Evolutionary conservation across 1,140 invertebrate species (phyloP).

Genomic region (Drosophila pachea): DNA sequence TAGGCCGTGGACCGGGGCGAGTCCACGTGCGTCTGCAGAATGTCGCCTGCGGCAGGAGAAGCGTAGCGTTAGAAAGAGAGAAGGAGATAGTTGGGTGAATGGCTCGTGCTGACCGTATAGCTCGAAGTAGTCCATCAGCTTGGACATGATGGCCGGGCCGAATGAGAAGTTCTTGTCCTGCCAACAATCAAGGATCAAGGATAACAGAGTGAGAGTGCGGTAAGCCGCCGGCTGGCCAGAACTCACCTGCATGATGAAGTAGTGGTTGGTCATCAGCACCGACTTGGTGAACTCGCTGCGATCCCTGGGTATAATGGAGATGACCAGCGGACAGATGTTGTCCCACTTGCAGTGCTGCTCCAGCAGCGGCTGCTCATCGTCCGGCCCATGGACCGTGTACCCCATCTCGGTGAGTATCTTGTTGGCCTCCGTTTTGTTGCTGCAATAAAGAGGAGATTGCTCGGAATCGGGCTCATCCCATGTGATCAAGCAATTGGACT

Average conservation of each 20-base stretch:
- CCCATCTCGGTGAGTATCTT: conserved; percentile 58
- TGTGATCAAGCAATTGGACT: conserved; percentile 26
- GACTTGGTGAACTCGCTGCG: conserved; percentile 72
- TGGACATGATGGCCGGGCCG: conserved; percentile 85
- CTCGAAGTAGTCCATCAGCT: conserved; percentile 82
- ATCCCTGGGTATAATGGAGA: conserved; percentile 82
- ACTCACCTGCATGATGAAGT: conserved; percentile 81
- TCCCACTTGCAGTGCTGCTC: conserved; percentile 83
- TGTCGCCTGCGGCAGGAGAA: conserved; percentile 80
- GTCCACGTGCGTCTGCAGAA: conserved; percentile 86
- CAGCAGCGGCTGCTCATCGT: conserved; percentile 73
- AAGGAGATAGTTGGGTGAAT: too few species aligned
- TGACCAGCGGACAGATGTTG: conserved; percentile 85
- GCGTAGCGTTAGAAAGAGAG: background rate
- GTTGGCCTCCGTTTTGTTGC: conserved; percentile 63
- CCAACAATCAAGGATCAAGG: background rate
- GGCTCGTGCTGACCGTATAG: conserved; percentile 77
- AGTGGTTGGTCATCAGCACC: conserved; percentile 81
- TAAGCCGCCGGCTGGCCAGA: too few species aligned
- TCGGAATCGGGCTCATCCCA: background rate
- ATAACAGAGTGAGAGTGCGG: background rate
- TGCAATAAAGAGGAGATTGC: background rate
- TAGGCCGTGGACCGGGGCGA: conserved; percentile 87
- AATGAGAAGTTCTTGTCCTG: conserved; percentile 88
- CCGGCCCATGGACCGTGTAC: conserved; percentile 67